Evolutionary conservation across 2,113 vertebrate genomes (phyloP).

Genomic region (Tyto alba): DNA sequence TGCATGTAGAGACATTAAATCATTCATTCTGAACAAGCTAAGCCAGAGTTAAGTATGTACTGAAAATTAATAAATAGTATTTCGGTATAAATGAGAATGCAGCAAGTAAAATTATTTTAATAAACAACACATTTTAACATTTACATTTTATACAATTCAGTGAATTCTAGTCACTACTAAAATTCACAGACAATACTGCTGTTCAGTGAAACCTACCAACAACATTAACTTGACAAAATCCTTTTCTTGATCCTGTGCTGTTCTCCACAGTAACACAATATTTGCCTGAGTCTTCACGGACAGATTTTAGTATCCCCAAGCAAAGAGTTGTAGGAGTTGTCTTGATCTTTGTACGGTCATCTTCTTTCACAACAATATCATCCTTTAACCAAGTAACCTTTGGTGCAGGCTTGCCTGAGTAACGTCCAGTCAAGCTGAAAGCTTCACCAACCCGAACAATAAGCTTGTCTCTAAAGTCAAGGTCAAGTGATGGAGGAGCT

Average conservation of each 20-base stretch:
- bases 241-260: conserved; percentile 91
- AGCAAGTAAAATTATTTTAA: not conserved
- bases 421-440: conserved; percentile 88
- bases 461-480: conserved; percentile 94
- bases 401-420: conserved; percentile 91
- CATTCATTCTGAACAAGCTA: not conserved
- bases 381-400: conserved; percentile 90
- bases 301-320: conserved; percentile 85
- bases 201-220: conserved; percentile 81
- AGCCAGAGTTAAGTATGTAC: not conserved
- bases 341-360: conserved; percentile 84
- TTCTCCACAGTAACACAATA: conserved; percentile 93
- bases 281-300: conserved; percentile 89
- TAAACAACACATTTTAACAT: not conserved
- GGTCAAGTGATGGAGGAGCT: conserved; percentile 94
- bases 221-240: conserved; percentile 86
- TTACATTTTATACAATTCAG: not conserved
- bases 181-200: not conserved
- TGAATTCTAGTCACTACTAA: not conserved
- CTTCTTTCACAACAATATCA: conserved; percentile 83
- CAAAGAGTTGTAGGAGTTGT: conserved; percentile 86
- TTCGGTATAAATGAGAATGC: not conserved
- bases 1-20: not conserved
- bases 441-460: conserved; percentile 90
- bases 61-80: not conserved